Evolutionary conservation across 64 coral and sea anemone species (phyloP).

Genomic region (Hydrozoanthus tunicans): DNA sequence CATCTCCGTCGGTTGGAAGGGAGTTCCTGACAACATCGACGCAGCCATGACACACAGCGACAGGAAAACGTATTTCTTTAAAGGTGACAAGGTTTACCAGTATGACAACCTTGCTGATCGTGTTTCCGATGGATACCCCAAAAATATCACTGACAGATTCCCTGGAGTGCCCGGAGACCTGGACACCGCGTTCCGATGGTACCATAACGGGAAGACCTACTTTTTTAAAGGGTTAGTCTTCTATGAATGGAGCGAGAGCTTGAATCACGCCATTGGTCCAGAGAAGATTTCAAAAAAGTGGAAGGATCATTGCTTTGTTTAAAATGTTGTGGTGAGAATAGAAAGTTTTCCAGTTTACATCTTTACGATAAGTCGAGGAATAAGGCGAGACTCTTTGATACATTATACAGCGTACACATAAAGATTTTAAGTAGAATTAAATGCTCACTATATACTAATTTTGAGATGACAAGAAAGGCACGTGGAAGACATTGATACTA

Average conservation of each 20-base stretch:
- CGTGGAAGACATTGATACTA: no score
- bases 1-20: conserved; percentile 59
- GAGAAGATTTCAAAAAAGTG: background rate
- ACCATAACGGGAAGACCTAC: conserved; percentile 46
- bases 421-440: no score
- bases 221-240: conserved; percentile 61
- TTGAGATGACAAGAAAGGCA: no score
- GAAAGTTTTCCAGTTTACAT: no score
- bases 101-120: background rate
- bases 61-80: conserved; percentile 61
- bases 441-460: no score
- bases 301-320: conserved; percentile 65
- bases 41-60: conserved; percentile 29
- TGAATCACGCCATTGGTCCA: background rate
- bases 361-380: no score
- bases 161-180: conserved; percentile 57
- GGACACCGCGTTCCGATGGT: conserved; percentile 66
- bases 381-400: no score
- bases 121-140: conserved; percentile 26
- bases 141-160: conserved; percentile 33
- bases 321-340: background rate
- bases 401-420: no score
- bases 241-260: conserved; percentile 14
- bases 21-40: conserved; percentile 61
- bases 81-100: conserved; percentile 41